phyloP scores from a whole-genome alignment of 2,888 invertebrate genomes.

The Plutella xylostella region DNA sequence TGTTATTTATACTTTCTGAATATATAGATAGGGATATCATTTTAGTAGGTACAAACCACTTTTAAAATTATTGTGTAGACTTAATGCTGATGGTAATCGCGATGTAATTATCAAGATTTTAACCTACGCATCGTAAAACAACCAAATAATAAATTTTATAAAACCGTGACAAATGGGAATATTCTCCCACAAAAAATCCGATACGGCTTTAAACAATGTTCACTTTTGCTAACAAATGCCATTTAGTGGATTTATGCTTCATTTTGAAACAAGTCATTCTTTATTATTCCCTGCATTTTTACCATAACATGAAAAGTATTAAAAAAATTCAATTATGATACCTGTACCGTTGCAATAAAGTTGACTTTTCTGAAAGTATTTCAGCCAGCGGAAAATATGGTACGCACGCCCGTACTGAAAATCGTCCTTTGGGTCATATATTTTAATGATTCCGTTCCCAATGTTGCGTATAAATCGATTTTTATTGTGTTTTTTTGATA shows the following conservation, averaged over 20 bases:
- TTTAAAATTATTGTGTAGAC: no score
- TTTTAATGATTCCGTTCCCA: conserved; percentile 56
- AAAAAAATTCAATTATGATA: conserved; percentile 44
- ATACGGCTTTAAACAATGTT: conserved; percentile 2
- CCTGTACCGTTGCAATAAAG: conserved; percentile 35
- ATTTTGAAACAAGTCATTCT: conserved; percentile 49
- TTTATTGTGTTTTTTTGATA: no score
- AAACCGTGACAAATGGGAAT: no score
- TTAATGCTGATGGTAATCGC: no score
- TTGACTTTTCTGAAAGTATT: conserved; percentile 24
- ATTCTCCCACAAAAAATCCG: not conserved
- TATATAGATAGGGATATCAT: no score
- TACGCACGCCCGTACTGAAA: conserved; percentile 27
- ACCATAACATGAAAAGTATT: conserved; percentile 39
- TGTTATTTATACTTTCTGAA: no score
- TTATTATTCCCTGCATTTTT: conserved; percentile 45
- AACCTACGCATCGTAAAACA: no score
- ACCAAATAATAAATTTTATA: no score
- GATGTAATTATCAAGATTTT: no score
- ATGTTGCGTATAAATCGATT: conserved; percentile 57
- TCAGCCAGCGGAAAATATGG: not conserved
- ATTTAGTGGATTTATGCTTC: conserved; percentile 51
- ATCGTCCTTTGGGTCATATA: conserved; percentile 61
- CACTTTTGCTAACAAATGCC: conserved; percentile 44
- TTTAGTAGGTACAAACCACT: no score